Percentiles rank a stretch among this genome's conserved stretches.
Conservation (phyloP, 1,140 invertebrate species). For the Caenorhabditis remanei region DNA sequence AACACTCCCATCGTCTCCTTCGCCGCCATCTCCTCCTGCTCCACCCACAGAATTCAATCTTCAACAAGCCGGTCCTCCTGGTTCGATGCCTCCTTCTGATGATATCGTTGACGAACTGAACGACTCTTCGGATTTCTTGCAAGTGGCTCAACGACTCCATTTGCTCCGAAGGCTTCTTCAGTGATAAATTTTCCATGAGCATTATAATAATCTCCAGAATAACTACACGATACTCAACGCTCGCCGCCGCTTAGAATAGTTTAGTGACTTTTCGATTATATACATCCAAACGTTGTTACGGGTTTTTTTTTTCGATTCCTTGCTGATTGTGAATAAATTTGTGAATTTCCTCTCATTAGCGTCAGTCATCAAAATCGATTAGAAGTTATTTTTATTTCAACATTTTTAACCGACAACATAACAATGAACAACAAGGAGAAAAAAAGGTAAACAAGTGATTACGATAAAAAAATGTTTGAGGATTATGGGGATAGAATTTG, state of each 20-base stretch:
- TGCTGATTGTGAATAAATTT: background rate
- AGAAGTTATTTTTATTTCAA: conserved; percentile 22
- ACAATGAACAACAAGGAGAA: conserved; percentile 16
- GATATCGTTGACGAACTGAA: conserved; percentile 46
- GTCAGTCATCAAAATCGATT: background rate
- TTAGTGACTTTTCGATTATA: background rate
- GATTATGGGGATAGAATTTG: background rate
- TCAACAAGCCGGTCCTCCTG: background rate
- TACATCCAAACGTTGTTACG: conserved; percentile 14
- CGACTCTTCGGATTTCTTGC: conserved; percentile 44
- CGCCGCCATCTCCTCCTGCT: background rate
- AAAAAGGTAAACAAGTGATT: background rate
- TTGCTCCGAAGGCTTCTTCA: conserved; percentile 38
- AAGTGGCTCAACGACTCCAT: conserved; percentile 15
- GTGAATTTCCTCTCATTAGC: background rate
- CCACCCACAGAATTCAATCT: background rate
- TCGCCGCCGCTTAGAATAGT: conserved; percentile 7
- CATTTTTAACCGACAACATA: conserved; percentile 13
- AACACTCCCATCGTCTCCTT: background rate
- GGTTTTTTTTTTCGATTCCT: conserved; percentile 1
- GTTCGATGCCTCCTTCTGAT: conserved; percentile 45
- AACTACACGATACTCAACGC: conserved; percentile 29
- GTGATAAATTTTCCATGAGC: conserved; percentile 6
- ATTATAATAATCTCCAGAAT: conserved; percentile 39
- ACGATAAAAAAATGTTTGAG: conserved; percentile 25